These are phyloP conservation scores for Drepanosiphum platanoidis DNA, from an alignment of 2,888 invertebrate genomes.

Conservation along the genomic window DNA sequence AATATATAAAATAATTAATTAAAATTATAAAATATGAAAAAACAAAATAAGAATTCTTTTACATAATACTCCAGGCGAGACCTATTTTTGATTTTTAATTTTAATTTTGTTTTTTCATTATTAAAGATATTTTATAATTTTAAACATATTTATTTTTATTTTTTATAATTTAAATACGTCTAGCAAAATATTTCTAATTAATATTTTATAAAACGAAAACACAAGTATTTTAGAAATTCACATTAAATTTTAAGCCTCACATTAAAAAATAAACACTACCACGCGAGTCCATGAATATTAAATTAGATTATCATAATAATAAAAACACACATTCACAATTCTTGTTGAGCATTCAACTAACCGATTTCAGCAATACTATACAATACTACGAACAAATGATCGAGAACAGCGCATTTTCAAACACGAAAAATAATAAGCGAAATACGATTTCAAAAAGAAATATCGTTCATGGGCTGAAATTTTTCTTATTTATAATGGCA, in stretches of 20 bases:
- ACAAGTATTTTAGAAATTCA: no score
- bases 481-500: conserved; percentile 8
- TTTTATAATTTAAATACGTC: no score
- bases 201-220: no score
- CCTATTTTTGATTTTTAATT: no score
- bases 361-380: neutral
- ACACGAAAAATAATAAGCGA: neutral
- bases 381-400: neutral
- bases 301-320: neutral
- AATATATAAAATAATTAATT: no score
- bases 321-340: neutral
- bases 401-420: neutral
- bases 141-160: no score
- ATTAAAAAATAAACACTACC: neutral
- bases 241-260: neutral
- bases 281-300: neutral
- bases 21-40: no score
- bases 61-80: no score
- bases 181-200: no score
- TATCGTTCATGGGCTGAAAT: neutral
- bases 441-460: neutral
- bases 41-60: no score
- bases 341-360: neutral
- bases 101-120: no score
- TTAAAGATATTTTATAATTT: no score